Evolutionary conservation across 2,113 vertebrate species (phyloP).

Genomic region (Rallus limicola): DNA sequence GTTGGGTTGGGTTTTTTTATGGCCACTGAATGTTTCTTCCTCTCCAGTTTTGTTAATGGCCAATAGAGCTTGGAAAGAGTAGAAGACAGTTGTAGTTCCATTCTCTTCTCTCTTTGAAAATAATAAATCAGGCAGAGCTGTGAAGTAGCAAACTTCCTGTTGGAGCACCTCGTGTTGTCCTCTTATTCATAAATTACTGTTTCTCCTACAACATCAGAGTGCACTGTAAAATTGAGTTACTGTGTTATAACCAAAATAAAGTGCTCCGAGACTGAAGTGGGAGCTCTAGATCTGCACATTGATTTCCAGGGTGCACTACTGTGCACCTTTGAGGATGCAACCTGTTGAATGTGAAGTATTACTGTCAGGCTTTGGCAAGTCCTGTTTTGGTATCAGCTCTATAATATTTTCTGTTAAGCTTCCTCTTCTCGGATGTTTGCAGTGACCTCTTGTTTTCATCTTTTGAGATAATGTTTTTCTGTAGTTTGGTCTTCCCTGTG

Average conservation of each 20-base stretch:
- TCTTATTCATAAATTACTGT: not conserved
- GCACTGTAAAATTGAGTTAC: constrained; percentile 16
- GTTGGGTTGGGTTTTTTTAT: not conserved
- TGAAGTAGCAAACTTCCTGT: not conserved
- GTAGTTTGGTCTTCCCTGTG: not conserved
- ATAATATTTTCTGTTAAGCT: not conserved
- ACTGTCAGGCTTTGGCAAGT: not conserved
- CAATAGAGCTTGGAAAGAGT: not conserved
- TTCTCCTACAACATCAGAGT: not conserved
- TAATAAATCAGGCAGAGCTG: not conserved
- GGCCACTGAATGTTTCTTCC: not conserved
- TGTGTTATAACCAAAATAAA: not conserved
- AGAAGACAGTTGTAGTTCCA: not conserved
- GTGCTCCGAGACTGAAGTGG: not conserved
- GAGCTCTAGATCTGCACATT: not conserved
- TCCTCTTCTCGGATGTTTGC: not conserved
- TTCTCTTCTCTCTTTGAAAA: not conserved
- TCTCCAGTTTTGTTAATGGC: not conserved
- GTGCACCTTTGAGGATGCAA: not conserved
- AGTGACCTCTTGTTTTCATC: not conserved
- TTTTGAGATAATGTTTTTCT: not conserved
- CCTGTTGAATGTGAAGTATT: not conserved
- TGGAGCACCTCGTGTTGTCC: not conserved
- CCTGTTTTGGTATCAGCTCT: not conserved
- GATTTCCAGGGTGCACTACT: not conserved